Evolutionary conservation across 2,797 vertebrate genomes (phyloP).

Genomic region (Rhinoraja longicauda): DNA sequence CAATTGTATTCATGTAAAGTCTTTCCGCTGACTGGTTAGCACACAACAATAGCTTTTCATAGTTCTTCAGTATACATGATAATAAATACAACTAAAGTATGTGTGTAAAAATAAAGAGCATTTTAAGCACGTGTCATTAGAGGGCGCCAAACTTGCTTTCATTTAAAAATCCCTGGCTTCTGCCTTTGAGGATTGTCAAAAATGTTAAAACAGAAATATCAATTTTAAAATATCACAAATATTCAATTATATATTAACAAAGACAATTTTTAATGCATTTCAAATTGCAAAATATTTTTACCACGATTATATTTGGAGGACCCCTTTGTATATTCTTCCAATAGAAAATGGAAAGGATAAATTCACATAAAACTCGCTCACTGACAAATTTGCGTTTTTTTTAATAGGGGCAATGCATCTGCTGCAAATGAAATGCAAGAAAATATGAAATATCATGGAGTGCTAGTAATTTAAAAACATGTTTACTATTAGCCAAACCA

Average conservation of each 20-base stretch:
- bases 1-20: no score
- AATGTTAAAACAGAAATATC: neutral
- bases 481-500: neutral
- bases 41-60: no score
- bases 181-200: neutral
- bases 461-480: neutral
- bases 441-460: neutral
- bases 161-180: neutral
- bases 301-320: neutral
- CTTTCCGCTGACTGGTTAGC: no score
- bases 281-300: neutral
- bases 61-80: no score
- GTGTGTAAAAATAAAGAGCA: neutral
- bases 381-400: neutral
- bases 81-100: neutral
- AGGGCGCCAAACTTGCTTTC: neutral
- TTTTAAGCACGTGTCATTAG: neutral
- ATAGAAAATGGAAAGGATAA: neutral
- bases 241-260: neutral
- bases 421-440: neutral
- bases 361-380: neutral
- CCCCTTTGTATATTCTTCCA: neutral
- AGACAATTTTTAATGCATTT: neutral
- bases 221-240: neutral
- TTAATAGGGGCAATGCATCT: neutral